Evolutionary conservation across 2,888 invertebrate genomes (phyloP).

Genomic region (Germaria angustata): DNA sequence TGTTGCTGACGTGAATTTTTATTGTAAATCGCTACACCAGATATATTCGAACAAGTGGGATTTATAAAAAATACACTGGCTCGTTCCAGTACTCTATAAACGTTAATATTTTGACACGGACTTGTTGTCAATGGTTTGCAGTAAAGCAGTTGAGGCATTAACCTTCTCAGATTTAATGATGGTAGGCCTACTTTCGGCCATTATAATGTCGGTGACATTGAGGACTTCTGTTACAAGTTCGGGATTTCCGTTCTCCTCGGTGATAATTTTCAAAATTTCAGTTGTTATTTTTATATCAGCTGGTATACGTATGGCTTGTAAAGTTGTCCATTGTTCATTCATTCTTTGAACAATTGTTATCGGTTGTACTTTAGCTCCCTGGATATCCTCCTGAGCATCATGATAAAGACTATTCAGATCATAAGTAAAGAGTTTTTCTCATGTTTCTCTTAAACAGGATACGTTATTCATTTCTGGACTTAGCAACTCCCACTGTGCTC

Average conservation of each 20-base stretch:
- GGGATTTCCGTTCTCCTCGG: not conserved
- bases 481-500: constrained; percentile 33
- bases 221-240: constrained; percentile 6
- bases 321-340: not conserved
- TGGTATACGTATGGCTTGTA: constrained; percentile 25
- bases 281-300: constrained; percentile 50
- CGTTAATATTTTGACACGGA: not conserved
- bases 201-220: constrained; percentile 28
- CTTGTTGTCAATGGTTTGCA: constrained; percentile 29
- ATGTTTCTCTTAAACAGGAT: constrained; percentile 20
- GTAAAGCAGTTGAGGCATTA: not conserved
- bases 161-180: not conserved
- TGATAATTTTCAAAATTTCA: constrained; percentile 40
- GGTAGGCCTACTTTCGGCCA: not conserved
- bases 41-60: constrained; percentile 50
- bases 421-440: constrained; percentile 26
- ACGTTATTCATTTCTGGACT: constrained; percentile 22
- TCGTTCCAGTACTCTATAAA: constrained; percentile 1
- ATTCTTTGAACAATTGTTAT: constrained; percentile 4
- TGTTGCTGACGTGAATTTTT: not conserved
- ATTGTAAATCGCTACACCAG: constrained; percentile 48
- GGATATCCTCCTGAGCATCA: not conserved
- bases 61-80: constrained; percentile 53
- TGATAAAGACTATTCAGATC: constrained; percentile 27
- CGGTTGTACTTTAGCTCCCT: not conserved